Base-by-base conservation (phyloP, 2,113 vertebrate species). In the Coryphaenoides rupestris region DNA sequence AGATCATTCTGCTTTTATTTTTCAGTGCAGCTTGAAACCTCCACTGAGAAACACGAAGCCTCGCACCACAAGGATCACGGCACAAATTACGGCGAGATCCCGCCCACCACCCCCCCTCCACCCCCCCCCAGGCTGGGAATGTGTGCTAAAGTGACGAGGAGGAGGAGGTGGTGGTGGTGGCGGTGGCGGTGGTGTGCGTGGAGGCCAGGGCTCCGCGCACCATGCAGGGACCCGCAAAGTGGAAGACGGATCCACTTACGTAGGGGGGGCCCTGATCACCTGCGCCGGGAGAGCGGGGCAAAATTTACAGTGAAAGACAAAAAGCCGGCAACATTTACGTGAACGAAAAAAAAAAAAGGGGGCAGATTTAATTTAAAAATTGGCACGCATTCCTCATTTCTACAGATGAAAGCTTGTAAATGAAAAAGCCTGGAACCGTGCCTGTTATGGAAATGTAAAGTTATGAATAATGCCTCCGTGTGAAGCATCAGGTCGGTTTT, bases 341-440 rank as follows among this genome's bases (percentile, higher is more conserved):
- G 82, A 86, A 92, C 89, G 90, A 89, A 92, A 95, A 89, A 86
- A 92, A 90, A 90, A 89, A 92, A 95, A 89, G 91, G 89, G 92
- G 92, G 89, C 90, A 93, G 91, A 94, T 95, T 98, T 96, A 95
- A 99, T 98, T 97, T 95, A 92, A 93, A 93, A 96, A 93, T 95
- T 98, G 95, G 95, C 95, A 92, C 91, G 78, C 82, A 49, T 89
- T 92, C 85, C 89, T 92, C 89, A 92, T 92, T 92, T 93, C 84
- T 91, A 92, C 91, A 88, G 74, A 94, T 91, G 93, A 96, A 95
- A 94, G 90, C 92, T 94, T 90, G 88, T 94, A 95, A 98, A 96
- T 95, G 94, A 96, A 95, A 96, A 91, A 93, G 85, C 83, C 92
- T 98, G 95, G 96, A 94, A 85, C 86, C 65, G 67, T 92, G 95